A percentile compares a stretch with the other conserved stretches of the same genome.
phyloP scores from a whole-genome alignment of 2,888 invertebrate genomes.

The Neria commutata region DNA sequence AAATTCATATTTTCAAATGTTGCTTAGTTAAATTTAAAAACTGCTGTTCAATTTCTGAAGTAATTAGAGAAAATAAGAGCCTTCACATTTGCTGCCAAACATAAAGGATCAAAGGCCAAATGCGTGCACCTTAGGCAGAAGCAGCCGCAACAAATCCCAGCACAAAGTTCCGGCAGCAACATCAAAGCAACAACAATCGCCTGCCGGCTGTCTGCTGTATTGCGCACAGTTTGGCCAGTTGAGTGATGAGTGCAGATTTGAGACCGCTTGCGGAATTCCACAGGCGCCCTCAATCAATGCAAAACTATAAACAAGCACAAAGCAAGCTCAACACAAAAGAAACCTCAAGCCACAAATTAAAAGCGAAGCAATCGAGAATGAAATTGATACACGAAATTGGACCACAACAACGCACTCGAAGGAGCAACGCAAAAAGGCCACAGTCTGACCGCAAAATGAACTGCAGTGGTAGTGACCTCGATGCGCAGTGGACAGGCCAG shows the following conservation, averaged over 20 bases:
- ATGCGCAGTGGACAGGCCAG: neutral
- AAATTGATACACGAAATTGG: conserved; percentile 17
- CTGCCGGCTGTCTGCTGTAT: neutral
- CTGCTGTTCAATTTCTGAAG: too few relatives aligned
- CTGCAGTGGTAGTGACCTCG: neutral
- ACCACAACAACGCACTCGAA: neutral
- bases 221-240: neutral
- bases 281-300: conserved; percentile 9
- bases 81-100: too few relatives aligned
- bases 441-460: neutral
- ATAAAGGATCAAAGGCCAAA: too few relatives aligned
- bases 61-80: too few relatives aligned
- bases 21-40: too few relatives aligned
- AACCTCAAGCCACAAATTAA: conserved; percentile 21
- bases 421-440: neutral
- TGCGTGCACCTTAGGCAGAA: too few relatives aligned
- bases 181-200: neutral
- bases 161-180: too few relatives aligned
- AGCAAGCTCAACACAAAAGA: neutral
- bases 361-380: conserved; percentile 29
- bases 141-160: too few relatives aligned
- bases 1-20: too few relatives aligned
- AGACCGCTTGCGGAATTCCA: conserved; percentile 9
- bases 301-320: conserved; percentile 13
- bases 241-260: conserved; percentile 4